Conservation (phyloP, 2,113 vertebrate species). For the Phyllostomus hastatus region DNA sequence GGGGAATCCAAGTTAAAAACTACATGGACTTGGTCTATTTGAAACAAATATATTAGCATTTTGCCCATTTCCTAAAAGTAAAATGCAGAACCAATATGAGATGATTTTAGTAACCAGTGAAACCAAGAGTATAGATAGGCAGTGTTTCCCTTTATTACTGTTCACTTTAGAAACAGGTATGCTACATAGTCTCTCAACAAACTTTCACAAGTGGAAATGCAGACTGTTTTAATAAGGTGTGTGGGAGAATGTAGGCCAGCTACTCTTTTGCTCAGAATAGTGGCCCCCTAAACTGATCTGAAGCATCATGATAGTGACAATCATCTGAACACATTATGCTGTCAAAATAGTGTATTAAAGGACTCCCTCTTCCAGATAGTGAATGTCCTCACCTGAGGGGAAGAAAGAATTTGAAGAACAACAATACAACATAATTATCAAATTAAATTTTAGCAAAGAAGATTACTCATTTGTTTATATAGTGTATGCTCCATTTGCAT, state of each 20-base stretch:
- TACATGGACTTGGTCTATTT: neutral
- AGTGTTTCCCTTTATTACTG: neutral
- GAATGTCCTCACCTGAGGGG: neutral
- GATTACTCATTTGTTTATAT: neutral
- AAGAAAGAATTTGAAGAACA: neutral
- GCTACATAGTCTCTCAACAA: neutral
- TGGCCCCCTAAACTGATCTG: neutral
- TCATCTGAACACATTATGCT: neutral
- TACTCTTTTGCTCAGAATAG: neutral
- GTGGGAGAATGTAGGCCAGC: neutral
- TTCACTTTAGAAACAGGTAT: neutral
- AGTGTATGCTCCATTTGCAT: neutral
- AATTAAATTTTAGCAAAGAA: neutral
- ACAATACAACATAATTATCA: neutral
- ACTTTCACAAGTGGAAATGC: neutral
- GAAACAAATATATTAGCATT: neutral
- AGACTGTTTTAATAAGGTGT: neutral
- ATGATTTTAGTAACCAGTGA: conserved; percentile 31
- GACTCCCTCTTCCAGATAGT: neutral
- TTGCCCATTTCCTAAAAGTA: neutral
- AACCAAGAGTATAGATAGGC: neutral
- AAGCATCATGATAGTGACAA: neutral
- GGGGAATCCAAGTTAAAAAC: neutral
- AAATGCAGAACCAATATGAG: neutral
- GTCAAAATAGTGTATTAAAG: neutral